These are phyloP conservation scores for Callopanchax toddi DNA, from an alignment of 2,113 vertebrate genomes.

Conservation along the genomic window DNA sequence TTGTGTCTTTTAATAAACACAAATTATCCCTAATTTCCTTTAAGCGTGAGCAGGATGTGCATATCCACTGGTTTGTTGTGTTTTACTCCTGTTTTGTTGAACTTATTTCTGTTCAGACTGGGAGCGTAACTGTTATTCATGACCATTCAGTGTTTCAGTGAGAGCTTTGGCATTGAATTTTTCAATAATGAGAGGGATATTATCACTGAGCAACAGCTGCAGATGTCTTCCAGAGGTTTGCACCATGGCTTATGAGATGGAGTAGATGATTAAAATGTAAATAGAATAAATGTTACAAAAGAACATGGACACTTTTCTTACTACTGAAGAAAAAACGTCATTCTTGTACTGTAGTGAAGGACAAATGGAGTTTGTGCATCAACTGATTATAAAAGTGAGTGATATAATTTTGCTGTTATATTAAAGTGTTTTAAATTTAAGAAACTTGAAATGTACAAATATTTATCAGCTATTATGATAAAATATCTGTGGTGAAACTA, in stretches of 20 bases:
- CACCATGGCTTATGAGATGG: neutral
- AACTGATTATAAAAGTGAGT: too few relatives aligned
- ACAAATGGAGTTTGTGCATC: neutral
- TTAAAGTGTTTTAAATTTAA: too few relatives aligned
- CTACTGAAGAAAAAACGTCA: neutral
- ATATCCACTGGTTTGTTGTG: constrained; percentile 4
- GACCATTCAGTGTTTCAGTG: neutral
- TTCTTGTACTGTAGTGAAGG: neutral
- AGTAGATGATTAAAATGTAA: neutral
- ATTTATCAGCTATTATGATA: neutral
- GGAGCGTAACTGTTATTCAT: neutral
- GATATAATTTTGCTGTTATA: too few relatives aligned
- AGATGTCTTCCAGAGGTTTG: constrained; percentile 30
- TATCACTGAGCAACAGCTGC: constrained; percentile 6
- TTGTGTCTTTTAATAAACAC: neutral
- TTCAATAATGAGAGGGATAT: constrained; percentile 1
- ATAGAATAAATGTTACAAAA: neutral
- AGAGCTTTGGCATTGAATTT: constrained; percentile 6
- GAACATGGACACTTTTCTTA: constrained; percentile 7
- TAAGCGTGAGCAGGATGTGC: neutral
- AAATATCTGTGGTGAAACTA: too few relatives aligned
- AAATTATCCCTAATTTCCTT: neutral
- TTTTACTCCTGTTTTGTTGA: neutral
- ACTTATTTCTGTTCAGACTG: constrained; percentile 3
- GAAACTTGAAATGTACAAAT: neutral